These are phyloP conservation scores for Helleia helle DNA, from an alignment of 2,888 invertebrate species.

Conservation along the genomic window DNA sequence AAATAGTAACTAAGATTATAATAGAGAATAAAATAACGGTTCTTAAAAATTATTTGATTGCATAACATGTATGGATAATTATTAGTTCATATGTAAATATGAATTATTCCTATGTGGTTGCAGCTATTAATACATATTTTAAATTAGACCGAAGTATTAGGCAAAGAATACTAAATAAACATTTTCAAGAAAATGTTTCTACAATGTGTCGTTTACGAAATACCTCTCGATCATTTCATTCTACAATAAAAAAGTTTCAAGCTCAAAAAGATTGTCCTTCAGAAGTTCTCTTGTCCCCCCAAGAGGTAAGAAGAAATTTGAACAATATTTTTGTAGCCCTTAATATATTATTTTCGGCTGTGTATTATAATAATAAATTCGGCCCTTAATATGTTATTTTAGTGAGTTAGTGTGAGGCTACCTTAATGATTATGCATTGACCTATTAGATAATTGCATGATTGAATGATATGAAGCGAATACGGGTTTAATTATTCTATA, in stretches of 20 bases:
- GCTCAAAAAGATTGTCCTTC: constrained; percentile 39
- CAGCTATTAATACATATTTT: constrained; percentile 37
- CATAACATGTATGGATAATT: constrained; percentile 41
- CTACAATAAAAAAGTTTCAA: constrained; percentile 27
- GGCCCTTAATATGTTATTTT: too few species aligned
- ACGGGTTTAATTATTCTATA: too few species aligned
- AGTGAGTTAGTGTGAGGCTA: too few species aligned
- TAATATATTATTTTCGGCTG: too few species aligned
- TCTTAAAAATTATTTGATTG: constrained; percentile 32
- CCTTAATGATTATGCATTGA: too few species aligned
- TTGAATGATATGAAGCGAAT: too few species aligned
- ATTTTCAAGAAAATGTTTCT: constrained; percentile 26
- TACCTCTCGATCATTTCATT: constrained; percentile 31
- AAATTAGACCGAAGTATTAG: constrained; percentile 39
- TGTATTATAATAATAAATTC: too few species aligned
- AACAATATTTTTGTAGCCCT: too few species aligned
- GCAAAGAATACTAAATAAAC: constrained; percentile 32
- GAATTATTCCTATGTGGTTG: constrained; percentile 45
- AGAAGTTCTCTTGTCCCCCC: constrained; percentile 47
- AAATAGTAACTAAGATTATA: background rate
- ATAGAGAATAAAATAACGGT: background rate
- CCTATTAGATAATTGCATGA: too few species aligned
- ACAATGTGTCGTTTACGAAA: constrained; percentile 24
- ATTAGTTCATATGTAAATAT: constrained; percentile 34
- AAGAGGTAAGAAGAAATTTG: constrained; percentile 64